Conservation (phyloP, 2,113 vertebrate species). For the Austrofundulus limnaeus region DNA sequence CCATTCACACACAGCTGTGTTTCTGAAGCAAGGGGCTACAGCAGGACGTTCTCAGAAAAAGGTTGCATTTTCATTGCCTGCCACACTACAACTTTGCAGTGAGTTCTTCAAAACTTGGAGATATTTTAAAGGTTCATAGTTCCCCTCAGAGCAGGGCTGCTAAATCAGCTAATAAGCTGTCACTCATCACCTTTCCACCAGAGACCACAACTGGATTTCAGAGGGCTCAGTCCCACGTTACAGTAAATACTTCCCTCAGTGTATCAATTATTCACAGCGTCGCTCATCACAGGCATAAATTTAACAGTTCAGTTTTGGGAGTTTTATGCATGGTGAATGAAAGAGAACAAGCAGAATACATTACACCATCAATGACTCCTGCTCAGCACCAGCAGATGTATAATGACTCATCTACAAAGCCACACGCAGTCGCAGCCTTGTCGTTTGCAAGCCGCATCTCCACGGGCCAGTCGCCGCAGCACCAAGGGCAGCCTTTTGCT, state of each 20-base stretch:
- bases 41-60: slow-evolving; percentile 8
- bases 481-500: slow-evolving; percentile 29
- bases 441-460: slow-evolving; percentile 28
- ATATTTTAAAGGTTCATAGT: slow-evolving; percentile 5
- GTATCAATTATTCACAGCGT: slow-evolving; percentile 58
- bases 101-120: slow-evolving; percentile 7
- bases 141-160: background rate
- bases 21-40: background rate
- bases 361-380: slow-evolving; percentile 17
- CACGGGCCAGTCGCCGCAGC: slow-evolving; percentile 19
- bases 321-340: slow-evolving; percentile 16
- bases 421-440: slow-evolving; percentile 15
- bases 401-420: slow-evolving; percentile 40
- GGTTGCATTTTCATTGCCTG: slow-evolving; percentile 1
- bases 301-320: slow-evolving; percentile 19
- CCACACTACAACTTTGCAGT: background rate
- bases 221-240: slow-evolving; percentile 37
- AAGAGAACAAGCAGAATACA: slow-evolving; percentile 12
- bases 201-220: slow-evolving; percentile 17
- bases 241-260: slow-evolving; percentile 43
- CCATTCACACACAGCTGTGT: background rate
- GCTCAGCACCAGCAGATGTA: slow-evolving; percentile 12
- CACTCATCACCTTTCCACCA: slow-evolving; percentile 17
- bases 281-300: slow-evolving; percentile 43
- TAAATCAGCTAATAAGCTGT: slow-evolving; percentile 25